Conservation (phyloP, 2,888 invertebrate genomes). For the Melanchra persicariae region DNA sequence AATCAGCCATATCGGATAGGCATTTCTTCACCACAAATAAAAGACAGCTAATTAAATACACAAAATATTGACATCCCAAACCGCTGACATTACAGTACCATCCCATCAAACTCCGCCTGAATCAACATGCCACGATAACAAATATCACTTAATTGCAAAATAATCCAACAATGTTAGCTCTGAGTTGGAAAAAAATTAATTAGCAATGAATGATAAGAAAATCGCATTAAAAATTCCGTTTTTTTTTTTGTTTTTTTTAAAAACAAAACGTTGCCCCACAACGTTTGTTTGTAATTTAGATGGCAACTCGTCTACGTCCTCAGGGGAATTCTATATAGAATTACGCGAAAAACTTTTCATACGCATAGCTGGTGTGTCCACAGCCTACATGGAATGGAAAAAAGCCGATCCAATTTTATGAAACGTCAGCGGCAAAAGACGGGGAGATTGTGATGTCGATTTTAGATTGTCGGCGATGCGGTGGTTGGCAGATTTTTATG, state of each 20-base stretch:
- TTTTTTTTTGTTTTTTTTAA: too few species aligned
- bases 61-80: slow-evolving; percentile 29
- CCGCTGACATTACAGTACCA: slow-evolving; percentile 15
- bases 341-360: slow-evolving; percentile 55
- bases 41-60: slow-evolving; percentile 32
- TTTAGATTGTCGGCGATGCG: slow-evolving; percentile 29
- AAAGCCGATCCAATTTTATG: slow-evolving; percentile 53
- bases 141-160: slow-evolving; percentile 26
- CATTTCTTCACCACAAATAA: slow-evolving; percentile 5
- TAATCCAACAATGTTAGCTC: slow-evolving; percentile 21
- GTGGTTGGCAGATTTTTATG: slow-evolving; percentile 31
- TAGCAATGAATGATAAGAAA: slow-evolving; percentile 29
- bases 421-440: slow-evolving; percentile 42
- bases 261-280: too few species aligned
- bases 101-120: slow-evolving; percentile 4
- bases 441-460: slow-evolving; percentile 32
- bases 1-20: slow-evolving; percentile 1
- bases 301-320: slow-evolving; percentile 48
- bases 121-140: slow-evolving; percentile 24
- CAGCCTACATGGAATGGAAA: slow-evolving; percentile 49
- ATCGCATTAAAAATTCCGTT: slow-evolving; percentile 64
- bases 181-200: slow-evolving; percentile 35
- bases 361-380: slow-evolving; percentile 32
- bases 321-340: slow-evolving; percentile 56
- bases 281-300: slow-evolving; percentile 67